Conservation (phyloP, 2,888 invertebrate species). For the Alsophila aescularia region DNA sequence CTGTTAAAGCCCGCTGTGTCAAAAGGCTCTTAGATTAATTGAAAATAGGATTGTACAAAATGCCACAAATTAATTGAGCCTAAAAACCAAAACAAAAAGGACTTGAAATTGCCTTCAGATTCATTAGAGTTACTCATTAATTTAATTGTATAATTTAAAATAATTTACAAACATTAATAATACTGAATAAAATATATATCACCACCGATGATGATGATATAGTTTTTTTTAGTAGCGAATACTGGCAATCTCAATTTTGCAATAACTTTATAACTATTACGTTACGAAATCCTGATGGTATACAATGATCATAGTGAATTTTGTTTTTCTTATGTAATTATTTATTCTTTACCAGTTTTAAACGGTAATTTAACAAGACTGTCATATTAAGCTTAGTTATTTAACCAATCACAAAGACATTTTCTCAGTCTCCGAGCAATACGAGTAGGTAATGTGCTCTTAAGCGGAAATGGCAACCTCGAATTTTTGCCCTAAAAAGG, state of each 20-base stretch:
- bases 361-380: too few relatives aligned
- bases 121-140: constrained; percentile 24
- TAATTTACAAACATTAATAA: constrained; percentile 59
- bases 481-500: too few relatives aligned
- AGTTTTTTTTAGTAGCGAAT: constrained; percentile 48
- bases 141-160: constrained; percentile 34
- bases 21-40: too few relatives aligned
- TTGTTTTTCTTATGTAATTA: background rate
- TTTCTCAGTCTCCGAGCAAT: too few relatives aligned
- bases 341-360: too few relatives aligned
- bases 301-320: background rate
- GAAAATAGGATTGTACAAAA: background rate
- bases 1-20: too few relatives aligned
- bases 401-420: too few relatives aligned
- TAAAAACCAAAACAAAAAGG: constrained; percentile 8
- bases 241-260: constrained; percentile 46
- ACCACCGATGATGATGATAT: constrained; percentile 46
- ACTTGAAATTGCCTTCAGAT: constrained; percentile 31
- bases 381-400: too few relatives aligned
- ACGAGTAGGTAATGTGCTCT: too few relatives aligned
- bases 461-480: too few relatives aligned
- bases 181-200: constrained; percentile 61
- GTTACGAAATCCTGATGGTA: background rate
- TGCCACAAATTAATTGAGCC: constrained; percentile 45
- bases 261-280: constrained; percentile 40